Evolutionary conservation across 1,140 invertebrate species (phyloP), one percentile per base, ranked within the genome.

Genomic region (Cydia splendana): DNA sequence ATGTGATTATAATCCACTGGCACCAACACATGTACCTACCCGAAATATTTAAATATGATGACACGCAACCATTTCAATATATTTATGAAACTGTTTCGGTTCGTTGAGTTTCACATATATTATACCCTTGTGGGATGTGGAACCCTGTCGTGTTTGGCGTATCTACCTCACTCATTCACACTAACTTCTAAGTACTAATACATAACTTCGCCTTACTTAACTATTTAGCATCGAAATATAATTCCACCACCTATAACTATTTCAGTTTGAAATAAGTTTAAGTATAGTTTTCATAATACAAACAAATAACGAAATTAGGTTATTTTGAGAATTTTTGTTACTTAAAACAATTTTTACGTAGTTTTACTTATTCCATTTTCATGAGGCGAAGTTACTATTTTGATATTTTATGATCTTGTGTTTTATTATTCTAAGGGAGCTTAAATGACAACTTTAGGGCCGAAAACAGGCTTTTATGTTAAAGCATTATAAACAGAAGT

Each of bases 101-200:
- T 7, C 34, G 38, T 71, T 71, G 67, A 38, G 67, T 42, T 71
- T 71, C 45, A 48, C 13, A 48, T 48, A 42, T 69, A 67, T n/a
- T 13, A n/a, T 38, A 38, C 30, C 67, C 67, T 18, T 30, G 30
- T 15, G n/a, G 6, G 20, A n/a, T 45, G n/a, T 18, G 67, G n/a
- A 34, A 62, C 57, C 57, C 20, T 62, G 57, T 7, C 57, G 20
- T 12, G 18, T 62, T 24, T 4, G 57, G 57, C 1, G 9, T 62
- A n/a, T 24, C 9, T 24, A 24, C 7, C 20, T 62, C 3, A 62
- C 6, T 24, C 51, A 53, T 53, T n/a, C 45, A 34, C 0, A 34
- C 34, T 24, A 24, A 24, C 24, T 24, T n/a, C n/a, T n/a, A n/a
- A n/a, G n/a, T n/a, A 24, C 24, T 24, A 1, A 24, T 24, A 24